A percentile compares a stretch with the other conserved stretches of the same genome.
These are phyloP conservation scores for Ophion ventricosus DNA, from an alignment of 2,888 invertebrate genomes.

Conservation along the genomic window DNA sequence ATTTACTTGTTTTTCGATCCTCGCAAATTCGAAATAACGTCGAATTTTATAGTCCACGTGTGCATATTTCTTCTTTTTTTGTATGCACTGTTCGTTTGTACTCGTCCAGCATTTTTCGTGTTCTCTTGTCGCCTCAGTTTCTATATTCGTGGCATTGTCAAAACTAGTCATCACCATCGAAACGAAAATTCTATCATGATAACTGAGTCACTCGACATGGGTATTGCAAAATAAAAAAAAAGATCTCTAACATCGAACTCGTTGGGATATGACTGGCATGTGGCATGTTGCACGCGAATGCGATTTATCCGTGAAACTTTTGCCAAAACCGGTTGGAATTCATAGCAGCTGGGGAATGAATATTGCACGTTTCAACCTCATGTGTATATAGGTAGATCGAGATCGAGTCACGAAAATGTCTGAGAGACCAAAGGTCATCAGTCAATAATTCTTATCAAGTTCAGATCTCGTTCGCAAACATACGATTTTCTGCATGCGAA, in stretches of 20 bases:
- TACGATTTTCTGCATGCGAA: conserved; percentile 20
- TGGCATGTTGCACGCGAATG: conserved; percentile 69
- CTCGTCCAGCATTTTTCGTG: background rate
- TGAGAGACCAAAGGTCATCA: conserved; percentile 56
- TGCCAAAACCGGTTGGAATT: conserved; percentile 52
- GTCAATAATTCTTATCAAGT: conserved; percentile 51
- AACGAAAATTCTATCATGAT: conserved; percentile 12
- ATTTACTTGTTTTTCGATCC: conserved; percentile 67
- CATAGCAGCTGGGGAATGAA: conserved; percentile 42
- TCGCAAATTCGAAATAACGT: conserved; percentile 41
- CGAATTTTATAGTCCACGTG: conserved; percentile 39
- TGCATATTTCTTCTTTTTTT: conserved; percentile 9
- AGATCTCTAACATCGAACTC: conserved; percentile 48
- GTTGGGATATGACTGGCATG: conserved; percentile 65
- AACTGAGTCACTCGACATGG: conserved; percentile 11
- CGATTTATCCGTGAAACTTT: conserved; percentile 59
- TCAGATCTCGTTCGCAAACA: conserved; percentile 27
- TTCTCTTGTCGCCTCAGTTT: conserved; percentile 21
- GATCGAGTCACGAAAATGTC: conserved; percentile 45
- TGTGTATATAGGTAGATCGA: conserved; percentile 21
- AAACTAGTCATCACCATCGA: conserved; percentile 6
- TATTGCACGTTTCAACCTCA: conserved; percentile 14
- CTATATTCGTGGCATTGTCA: conserved; percentile 14
- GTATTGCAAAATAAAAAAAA: conserved; percentile 1
- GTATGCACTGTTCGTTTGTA: background rate